Conservation (phyloP, 2,113 vertebrate species). For the Cisticola juncidis region DNA sequence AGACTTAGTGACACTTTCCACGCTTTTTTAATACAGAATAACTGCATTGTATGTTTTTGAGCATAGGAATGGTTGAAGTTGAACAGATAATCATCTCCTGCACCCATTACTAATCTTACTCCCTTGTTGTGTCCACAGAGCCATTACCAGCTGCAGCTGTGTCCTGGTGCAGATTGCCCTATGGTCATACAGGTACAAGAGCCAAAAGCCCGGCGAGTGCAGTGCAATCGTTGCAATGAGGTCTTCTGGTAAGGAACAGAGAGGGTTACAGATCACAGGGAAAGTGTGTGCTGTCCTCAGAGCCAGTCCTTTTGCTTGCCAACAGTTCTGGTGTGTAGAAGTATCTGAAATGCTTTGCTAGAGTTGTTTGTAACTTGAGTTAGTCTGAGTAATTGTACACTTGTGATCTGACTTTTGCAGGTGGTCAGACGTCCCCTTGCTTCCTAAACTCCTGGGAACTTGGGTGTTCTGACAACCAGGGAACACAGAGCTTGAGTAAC, state of each 20-base stretch:
- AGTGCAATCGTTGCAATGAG: constrained; percentile 96
- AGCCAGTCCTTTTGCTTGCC: constrained; percentile 6
- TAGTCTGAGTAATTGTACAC: constrained; percentile 2
- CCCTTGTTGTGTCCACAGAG: constrained; percentile 78
- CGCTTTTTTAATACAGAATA: neutral
- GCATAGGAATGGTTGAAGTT: neutral
- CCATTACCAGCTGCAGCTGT: constrained; percentile 98
- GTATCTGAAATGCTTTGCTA: constrained; percentile 1
- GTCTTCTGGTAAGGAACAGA: constrained; percentile 92
- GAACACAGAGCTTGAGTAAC: neutral
- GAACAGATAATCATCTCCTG: neutral
- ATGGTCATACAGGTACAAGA: constrained; percentile 99
- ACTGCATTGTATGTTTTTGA: neutral
- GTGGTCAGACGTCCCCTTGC: neutral
- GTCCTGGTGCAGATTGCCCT: constrained; percentile 97
- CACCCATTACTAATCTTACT: neutral
- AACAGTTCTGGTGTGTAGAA: neutral
- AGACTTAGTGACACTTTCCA: neutral
- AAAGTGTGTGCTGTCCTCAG: neutral
- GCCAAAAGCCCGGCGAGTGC: constrained; percentile 94
- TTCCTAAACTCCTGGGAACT: neutral
- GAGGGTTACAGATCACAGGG: neutral
- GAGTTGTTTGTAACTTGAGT: constrained; percentile 47
- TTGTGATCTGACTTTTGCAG: neutral
- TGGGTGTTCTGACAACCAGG: neutral